Base-by-base conservation (phyloP, 2,888 invertebrate genomes). In the Dasypolia templi region DNA sequence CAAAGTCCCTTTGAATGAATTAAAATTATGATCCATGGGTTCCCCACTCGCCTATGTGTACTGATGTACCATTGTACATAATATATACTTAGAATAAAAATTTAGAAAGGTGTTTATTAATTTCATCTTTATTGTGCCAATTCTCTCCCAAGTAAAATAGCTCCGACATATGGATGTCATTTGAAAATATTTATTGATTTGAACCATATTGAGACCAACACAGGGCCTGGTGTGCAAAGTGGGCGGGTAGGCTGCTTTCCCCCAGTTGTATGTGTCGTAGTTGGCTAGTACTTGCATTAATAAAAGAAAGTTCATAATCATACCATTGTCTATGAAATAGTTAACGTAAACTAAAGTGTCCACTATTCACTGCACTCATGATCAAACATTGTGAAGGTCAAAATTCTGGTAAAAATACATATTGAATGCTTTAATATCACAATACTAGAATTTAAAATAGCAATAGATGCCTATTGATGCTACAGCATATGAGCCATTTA, bases 401-500 rank as follows among this genome's bases (percentile, higher is more conserved):
- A 74, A 46, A 64, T 32, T 39, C 11, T 6, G 22, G 32, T 58
- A 19, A 42, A 51, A 51, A 75, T 51, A 66, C 9, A 32, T 56
- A 35, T 35, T 66, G 56, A 44, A 44, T 51, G 26, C 4, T 26
- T 55, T 61, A 64, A 53, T 64, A 68, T 26, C 11, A 81, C 58
- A 67, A 63, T 63, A 73, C 62, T 62, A 55, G 71, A 84, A 82
- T 84, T 68, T 62, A 62, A 67, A 84, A 71, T 66, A 58, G 55
- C 61, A 64, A 46, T 29, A 69, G 55, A 35, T 53, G 44, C 19
- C 39, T 72, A 51, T 35, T 35, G 44, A 72, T 68, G 44, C 14
- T 42, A 55, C 75, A 46, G 56, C 70, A 49, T 42, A 53, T 61
- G 62, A 63, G 61, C 72, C 35, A 75, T 72, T 75, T 63, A 65